Percentiles rank a stretch among this genome's conserved stretches.
phyloP scores from a whole-genome alignment of 2,888 invertebrate species.

The Octodonta nipae region DNA sequence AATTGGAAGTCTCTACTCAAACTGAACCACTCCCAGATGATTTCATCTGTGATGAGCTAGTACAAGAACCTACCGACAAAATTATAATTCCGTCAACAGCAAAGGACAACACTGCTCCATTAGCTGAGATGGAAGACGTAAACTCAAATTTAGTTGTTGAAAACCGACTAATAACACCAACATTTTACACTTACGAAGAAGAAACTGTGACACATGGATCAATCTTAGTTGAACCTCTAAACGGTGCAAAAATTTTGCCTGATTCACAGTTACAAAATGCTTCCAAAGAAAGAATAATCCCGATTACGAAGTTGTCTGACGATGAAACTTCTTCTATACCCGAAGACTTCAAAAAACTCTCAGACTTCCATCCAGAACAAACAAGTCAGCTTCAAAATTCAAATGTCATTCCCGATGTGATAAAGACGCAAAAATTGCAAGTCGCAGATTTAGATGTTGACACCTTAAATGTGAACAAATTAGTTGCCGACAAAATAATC shows the following conservation, averaged over 20 bases:
- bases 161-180: slow-evolving; percentile 22
- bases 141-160: slow-evolving; percentile 8
- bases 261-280: slow-evolving; percentile 24
- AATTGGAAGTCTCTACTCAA: slow-evolving; percentile 69
- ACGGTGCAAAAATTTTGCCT: slow-evolving; percentile 30
- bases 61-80: slow-evolving; percentile 15
- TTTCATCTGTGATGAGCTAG: slow-evolving; percentile 49
- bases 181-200: slow-evolving; percentile 42
- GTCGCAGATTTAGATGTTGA: slow-evolving; percentile 68
- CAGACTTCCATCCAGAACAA: slow-evolving; percentile 21
- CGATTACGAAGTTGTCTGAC: slow-evolving; percentile 23
- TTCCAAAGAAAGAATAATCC: slow-evolving; percentile 24
- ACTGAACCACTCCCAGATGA: slow-evolving; percentile 76
- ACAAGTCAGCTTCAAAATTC: too few species aligned
- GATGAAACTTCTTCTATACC: slow-evolving; percentile 30
- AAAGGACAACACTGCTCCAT: not conserved
- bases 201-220: slow-evolving; percentile 53
- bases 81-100: slow-evolving; percentile 10
- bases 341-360: slow-evolving; percentile 25
- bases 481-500: slow-evolving; percentile 65
- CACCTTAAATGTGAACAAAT: slow-evolving; percentile 59
- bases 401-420: slow-evolving; percentile 27
- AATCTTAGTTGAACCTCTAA: slow-evolving; percentile 51
- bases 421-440: slow-evolving; percentile 50
- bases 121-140: too few species aligned